Evolutionary conservation across 2,797 vertebrate genomes (phyloP), one percentile per base, ranked within the genome.

Genomic region (Clarias laeviceps): DNA sequence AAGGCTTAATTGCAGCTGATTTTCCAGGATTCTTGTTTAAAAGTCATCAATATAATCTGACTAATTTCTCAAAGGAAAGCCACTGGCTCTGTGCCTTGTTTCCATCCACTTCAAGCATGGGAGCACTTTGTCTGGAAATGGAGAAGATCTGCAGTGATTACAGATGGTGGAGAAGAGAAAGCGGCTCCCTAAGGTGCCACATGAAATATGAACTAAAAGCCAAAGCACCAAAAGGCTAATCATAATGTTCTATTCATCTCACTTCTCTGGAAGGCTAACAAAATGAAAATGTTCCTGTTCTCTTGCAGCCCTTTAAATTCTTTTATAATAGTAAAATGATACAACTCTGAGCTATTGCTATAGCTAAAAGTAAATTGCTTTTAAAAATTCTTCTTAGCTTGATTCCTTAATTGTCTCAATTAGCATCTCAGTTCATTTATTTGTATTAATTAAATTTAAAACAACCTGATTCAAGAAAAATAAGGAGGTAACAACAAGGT

Each of bases 21-120:
- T 64, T 83, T 79, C 59, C 64, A 66, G 50, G 82, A 37, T 45
- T 57, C 74, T 59, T 73, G 17, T 82, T 73, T 76, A 57, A 82
- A 86, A 84, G 34, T 40, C 72, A 69, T 77, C 32, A 66, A 65
- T 59, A 32, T 9, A 24, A n/a, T 57, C 40, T 34, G 32, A 54
- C 24, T 84, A 68, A 87, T 87, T 76, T 87, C 86, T 87, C 82
- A 24, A 54, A 76, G 70, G 82, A 84, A 65, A 83, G 69, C 24
- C 50, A 62, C 27, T 80, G 66, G 81, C 78, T 68, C 68, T 37
- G 82, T 66, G 59, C 65, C 32, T 27, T 80, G 27, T 79, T 83
- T 85, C 62, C 45, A 45, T 61, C 82, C 57, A 77, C 77, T 80
- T 81, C 65, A 81, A 34, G 45, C 78, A 73, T 61, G 34, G 74